These are phyloP conservation scores for Apoda limacodes DNA, from an alignment of 2,888 invertebrate genomes.

Conservation along the genomic window DNA sequence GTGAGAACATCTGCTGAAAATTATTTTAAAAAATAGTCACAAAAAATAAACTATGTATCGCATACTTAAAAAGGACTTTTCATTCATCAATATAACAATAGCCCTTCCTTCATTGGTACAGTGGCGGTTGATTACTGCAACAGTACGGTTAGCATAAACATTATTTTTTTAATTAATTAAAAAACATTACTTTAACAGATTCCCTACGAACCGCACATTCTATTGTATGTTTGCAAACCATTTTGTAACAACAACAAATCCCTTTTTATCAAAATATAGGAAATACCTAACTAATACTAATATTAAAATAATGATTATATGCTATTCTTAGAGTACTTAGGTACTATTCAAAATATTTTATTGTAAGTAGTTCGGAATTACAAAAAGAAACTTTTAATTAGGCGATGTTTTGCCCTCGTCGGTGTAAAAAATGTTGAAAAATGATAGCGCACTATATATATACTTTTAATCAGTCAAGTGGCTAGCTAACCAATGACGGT, in stretches of 20 bases:
- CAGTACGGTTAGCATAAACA: conserved; percentile 39
- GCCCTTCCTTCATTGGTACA: conserved; percentile 67
- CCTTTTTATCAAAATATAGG: no score
- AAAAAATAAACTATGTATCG: conserved; percentile 56
- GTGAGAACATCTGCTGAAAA: conserved; percentile 63
- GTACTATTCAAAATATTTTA: no score
- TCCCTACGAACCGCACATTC: conserved; percentile 5
- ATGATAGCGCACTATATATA: no score
- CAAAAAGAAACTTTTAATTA: no score
- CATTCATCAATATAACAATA: conserved; percentile 65
- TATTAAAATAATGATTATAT: no score
- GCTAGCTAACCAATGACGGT: no score
- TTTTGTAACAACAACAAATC: background rate
- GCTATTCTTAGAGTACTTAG: no score
- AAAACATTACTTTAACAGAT: background rate
- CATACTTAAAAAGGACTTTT: conserved; percentile 66
- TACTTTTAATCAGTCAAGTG: no score
- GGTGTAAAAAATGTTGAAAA: no score
- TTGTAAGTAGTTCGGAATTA: no score
- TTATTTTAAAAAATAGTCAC: conserved; percentile 53
- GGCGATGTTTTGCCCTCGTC: no score
- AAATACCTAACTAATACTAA: no score
- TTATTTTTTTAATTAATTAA: conserved; percentile 2
- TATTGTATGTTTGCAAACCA: background rate
- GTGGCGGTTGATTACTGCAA: conserved; percentile 60